A percentile compares a stretch with the other conserved stretches of the same genome.
phyloP scores from a whole-genome alignment of 2,888 invertebrate genomes.

The Epinotia demarniana region DNA sequence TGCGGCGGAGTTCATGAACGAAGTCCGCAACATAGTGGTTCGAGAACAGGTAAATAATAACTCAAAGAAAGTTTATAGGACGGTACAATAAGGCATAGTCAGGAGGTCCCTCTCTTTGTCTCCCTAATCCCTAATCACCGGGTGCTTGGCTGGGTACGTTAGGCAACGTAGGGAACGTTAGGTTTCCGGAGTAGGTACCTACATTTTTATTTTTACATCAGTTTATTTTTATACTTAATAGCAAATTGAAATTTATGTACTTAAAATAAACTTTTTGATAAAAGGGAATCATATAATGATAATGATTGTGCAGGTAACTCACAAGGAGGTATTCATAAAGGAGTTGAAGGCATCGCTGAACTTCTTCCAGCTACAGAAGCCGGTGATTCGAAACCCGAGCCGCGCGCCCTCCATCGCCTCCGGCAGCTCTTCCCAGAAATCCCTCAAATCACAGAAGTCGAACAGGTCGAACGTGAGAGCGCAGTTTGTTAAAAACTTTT shows the following conservation, averaged over 20 bases:
- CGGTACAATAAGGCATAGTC: too few species aligned
- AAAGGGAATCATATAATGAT: neutral
- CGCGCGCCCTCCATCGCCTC: conserved; percentile 70
- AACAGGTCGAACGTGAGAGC: conserved; percentile 53
- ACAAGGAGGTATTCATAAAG: conserved; percentile 82
- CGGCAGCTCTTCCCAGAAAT: conserved; percentile 48
- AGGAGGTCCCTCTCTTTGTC: too few species aligned
- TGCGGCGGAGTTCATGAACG: conserved; percentile 75
- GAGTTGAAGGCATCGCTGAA: conserved; percentile 78
- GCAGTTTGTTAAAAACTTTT: conserved; percentile 63
- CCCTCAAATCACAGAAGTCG: conserved; percentile 43
- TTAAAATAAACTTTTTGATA: too few species aligned
- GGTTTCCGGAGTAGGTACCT: too few species aligned
- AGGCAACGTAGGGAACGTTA: too few species aligned
- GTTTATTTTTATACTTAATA: too few species aligned
- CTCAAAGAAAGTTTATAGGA: neutral
- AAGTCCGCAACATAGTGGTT: conserved; percentile 77
- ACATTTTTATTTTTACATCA: too few species aligned
- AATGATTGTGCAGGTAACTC: conserved; percentile 75
- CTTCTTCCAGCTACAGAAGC: conserved; percentile 75
- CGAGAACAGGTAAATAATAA: conserved; percentile 67
- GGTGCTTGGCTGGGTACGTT: too few species aligned
- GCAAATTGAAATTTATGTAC: too few species aligned
- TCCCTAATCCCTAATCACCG: too few species aligned
- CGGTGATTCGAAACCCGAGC: conserved; percentile 75